These are phyloP conservation scores for Molorchus minor DNA, from an alignment of 2,888 invertebrate genomes.

Conservation along the genomic window DNA sequence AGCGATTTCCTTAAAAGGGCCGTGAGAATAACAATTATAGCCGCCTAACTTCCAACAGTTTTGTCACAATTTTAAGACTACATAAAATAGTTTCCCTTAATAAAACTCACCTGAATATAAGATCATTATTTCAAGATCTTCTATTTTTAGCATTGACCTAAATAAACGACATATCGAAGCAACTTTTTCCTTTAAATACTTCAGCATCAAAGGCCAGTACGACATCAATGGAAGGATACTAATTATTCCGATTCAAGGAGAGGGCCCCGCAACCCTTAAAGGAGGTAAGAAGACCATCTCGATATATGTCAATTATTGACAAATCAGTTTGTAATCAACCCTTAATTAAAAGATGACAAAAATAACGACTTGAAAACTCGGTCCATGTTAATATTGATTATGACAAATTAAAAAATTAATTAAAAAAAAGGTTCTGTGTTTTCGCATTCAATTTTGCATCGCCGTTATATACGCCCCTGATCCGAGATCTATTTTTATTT, in stretches of 20 bases:
- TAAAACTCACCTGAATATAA: background rate
- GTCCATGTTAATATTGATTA: background rate
- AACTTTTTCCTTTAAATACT: background rate
- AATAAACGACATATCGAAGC: background rate
- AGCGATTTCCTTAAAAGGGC: background rate
- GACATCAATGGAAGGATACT: conserved; percentile 54
- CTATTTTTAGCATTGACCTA: conserved; percentile 10
- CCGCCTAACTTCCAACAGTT: too few species aligned
- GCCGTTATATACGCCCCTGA: background rate
- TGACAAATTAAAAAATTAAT: background rate
- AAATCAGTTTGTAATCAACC: too few species aligned
- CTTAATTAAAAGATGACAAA: background rate
- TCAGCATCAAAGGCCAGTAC: conserved; percentile 43
- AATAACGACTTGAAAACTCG: background rate
- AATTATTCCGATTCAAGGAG: conserved; percentile 54
- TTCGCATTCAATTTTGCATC: background rate
- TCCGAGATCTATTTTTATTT: background rate
- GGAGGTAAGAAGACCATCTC: conserved; percentile 44
- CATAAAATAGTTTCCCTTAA: background rate
- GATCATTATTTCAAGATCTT: background rate
- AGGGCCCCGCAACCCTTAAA: conserved; percentile 53
- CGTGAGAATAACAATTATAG: too few species aligned
- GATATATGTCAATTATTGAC: background rate
- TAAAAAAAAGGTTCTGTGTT: background rate
- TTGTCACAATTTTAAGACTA: background rate